A percentile compares a stretch with the other conserved stretches of the same genome.
Conservation (phyloP, 2,797 vertebrate species). For the Pagetopsis macropterus region DNA sequence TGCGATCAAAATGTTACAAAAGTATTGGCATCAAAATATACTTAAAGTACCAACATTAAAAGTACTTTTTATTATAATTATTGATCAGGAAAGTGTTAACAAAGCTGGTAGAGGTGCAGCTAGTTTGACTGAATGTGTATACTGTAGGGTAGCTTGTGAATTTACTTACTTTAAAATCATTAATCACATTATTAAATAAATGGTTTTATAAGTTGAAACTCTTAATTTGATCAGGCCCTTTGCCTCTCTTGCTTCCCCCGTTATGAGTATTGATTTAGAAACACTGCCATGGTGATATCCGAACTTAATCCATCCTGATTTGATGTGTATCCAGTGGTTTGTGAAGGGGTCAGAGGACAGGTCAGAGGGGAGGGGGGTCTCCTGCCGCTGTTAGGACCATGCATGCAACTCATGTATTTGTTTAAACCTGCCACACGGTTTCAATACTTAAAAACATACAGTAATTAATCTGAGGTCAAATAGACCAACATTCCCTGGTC, state of each 20-base stretch:
- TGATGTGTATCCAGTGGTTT: not conserved
- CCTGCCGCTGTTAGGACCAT: not conserved
- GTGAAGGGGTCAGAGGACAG: not conserved
- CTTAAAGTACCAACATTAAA: too few species aligned
- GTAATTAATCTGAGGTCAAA: not conserved
- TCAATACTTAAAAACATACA: not conserved
- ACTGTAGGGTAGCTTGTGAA: too few species aligned
- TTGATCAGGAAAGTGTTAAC: too few species aligned
- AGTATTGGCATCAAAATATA: too few species aligned
- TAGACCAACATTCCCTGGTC: not conserved
- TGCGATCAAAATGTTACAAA: too few species aligned
- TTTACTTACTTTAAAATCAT: too few species aligned
- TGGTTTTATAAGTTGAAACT: too few species aligned
- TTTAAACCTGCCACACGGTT: not conserved
- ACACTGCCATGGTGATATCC: not conserved
- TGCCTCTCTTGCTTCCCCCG: not conserved
- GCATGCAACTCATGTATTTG: slow-evolving; percentile 2
- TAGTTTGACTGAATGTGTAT: too few species aligned
- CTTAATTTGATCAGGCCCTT: too few species aligned
- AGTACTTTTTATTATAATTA: too few species aligned
- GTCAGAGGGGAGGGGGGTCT: slow-evolving; percentile 10
- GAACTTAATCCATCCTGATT: not conserved
- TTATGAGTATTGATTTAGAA: not conserved
- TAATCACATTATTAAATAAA: too few species aligned
- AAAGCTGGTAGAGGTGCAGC: too few species aligned